Base-by-base conservation (phyloP, 2,797 vertebrate genomes). In the Mus spretus region DNA sequence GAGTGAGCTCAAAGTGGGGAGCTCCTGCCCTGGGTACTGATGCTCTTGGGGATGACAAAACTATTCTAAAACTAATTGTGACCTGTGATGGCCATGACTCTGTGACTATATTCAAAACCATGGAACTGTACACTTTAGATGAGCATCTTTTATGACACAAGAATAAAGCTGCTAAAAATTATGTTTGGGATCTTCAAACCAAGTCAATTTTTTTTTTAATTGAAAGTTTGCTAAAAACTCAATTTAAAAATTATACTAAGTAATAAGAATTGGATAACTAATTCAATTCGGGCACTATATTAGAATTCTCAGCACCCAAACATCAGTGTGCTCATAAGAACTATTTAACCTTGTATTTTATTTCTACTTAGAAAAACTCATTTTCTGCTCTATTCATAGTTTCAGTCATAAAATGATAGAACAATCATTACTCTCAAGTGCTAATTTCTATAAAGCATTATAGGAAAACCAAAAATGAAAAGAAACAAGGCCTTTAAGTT, bases 141-240 rank as follows among this genome's bases (percentile, higher is more conserved):
- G 6, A 63, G 20, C 40, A 53, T 37, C 65, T 89, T 93, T 93
- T 67, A 93, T 50, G 63, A 88, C 3, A 74, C 6, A 14, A 77
- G n/a, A 91, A 67, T 83, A 65, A 85, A 95, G n/a, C 1, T 78
- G 34, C 63, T 94, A 70, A 88, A 96, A 93, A 80, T 72, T 2
- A 61, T 84, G 7, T 63, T 70, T 91, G 26, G 0, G 53, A 79
- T 94, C 50, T 78, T 89, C 75, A 86, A 65, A 86, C 1, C 81
- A 3, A 70, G 50, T 50, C 79, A 88, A 37, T 91, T 84, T 34
- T 91, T 91, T 34, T 89, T 59, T 22, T n/a, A n/a, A 55, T 5
- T 67, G 14, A 90, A 83, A 83, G 44, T 91, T 78, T 94, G 75
- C n/a, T 92, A 24, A 15, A 91, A 84, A 85, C 44, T 53, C 59